Base-by-base conservation (phyloP, 2,888 invertebrate species). In the Drosophila fungiperda region DNA sequence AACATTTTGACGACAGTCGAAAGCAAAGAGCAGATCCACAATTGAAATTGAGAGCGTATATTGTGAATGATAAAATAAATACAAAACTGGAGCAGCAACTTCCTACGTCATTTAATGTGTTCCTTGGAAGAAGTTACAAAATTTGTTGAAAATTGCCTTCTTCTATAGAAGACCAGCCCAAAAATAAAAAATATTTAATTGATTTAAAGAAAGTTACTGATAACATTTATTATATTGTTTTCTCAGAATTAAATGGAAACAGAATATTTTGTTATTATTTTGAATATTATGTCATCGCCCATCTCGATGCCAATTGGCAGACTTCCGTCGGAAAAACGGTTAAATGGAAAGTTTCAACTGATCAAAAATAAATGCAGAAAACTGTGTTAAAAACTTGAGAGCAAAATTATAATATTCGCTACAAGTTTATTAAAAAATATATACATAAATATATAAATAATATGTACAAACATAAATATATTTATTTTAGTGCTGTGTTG, bases 1-100 rank as follows among this genome's bases (percentile, higher is more conserved):
- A 80, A 80, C 79, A 80, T 78, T 80, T 78, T 80, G 75, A 80
- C 71, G 80, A 75, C 68, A 80, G 80, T 80, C 67, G 75, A 59
- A 53, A 50, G 59, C 57, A 61, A 53, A 36, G 40, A 52, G 49
- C 42, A 36, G 55, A 54, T 53, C 57, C 67, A 65, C 80, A 82
- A 86, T 79, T 86, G 72, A 83, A 83, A 86, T 81, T 86, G 83
- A 83, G 72, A 58, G 74, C 57, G 69, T 63, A 74, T 62, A 70
- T 77, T 78, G 75, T 68, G 68, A 78, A 81, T 69, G 72, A 78
- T 72, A 59, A 65, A 82, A 80, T 84, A 78, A 80, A 85, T 82
- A 69, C 72, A 68, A 78, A 83, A 80, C 78, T 83, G 83, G 67
- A 64, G 11, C 20, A 35, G 45, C 45, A 3, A 45, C 45, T 45